Base-by-base conservation (phyloP, 1,140 invertebrate species). In the Drosophila nannoptera region DNA sequence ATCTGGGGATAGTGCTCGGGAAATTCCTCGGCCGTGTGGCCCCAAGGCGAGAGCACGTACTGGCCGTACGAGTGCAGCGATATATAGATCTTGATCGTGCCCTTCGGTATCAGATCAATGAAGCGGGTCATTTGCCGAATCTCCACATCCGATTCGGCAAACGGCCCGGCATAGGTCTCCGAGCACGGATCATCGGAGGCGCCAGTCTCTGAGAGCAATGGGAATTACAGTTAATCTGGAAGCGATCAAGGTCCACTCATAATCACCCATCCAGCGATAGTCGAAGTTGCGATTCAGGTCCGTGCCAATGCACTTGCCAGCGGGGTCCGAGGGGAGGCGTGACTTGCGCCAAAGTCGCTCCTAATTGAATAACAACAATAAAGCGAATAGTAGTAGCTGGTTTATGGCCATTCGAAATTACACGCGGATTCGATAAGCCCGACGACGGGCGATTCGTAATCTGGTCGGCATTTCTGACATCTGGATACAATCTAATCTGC, bases 261-360 rank as follows among this genome's bases (percentile, higher is more conserved):
- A 73, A 90, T 90, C 78, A 92, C 92, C 67, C 69, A 91, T 91
- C 94, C 93, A 95, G 45, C 93, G 90, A 73, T 90, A 92, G 14
- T 92, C 92, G 87, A 93, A 95, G 71, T 95, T 95, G 35, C 94
- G 90, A 73, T 95, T 95, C 1, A 92, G 78, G 86, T 95, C 94
- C 0, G 92, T 92, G 16, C 94, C 94, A n/a, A 52, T 81, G 43
- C 91, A 94, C 0, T 46, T 16, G 0, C 75, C 75, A 5, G 72
- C 71, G 2, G 86, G 86, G 33, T 84, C 87, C 49, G 90, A 76
- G 0, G 86, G 84, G 6, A 91, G 87, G 53, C 93, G 90, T 5
- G 93, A 94, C 77, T 94, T 94, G 38, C 93, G 91, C 93, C 93
- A 94, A 65, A 94, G 78, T 45, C 93, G 91, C 71, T 91, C 88